Evolutionary conservation across 2,113 vertebrate genomes (phyloP).

Genomic region (Solea solea): DNA sequence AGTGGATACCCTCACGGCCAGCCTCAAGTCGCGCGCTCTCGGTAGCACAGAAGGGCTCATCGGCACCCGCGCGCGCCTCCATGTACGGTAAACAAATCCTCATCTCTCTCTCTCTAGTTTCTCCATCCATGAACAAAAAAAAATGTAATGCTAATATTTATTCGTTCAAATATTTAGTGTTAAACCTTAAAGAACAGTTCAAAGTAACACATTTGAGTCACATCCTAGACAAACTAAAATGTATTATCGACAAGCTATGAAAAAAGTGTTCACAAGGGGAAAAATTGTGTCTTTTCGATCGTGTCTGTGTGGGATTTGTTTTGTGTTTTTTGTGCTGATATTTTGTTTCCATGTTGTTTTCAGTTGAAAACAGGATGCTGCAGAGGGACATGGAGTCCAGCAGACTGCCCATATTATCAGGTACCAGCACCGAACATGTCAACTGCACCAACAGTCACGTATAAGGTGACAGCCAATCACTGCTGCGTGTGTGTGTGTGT

Average conservation of each 20-base stretch:
- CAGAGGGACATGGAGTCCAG: constrained; percentile 46
- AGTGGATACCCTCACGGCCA: constrained; percentile 9
- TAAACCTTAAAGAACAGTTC: too few relatives aligned
- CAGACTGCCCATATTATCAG: constrained; percentile 22
- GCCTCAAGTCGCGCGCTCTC: constrained; percentile 48
- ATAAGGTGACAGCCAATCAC: neutral
- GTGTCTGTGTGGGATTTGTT: neutral
- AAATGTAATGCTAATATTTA: neutral
- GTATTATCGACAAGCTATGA: too few relatives aligned
- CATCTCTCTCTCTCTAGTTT: neutral
- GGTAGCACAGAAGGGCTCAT: constrained; percentile 32
- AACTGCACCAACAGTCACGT: neutral
- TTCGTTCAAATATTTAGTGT: too few relatives aligned
- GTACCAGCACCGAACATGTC: constrained; percentile 36
- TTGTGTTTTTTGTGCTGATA: neutral
- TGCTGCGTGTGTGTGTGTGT: neutral
- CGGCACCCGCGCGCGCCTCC: constrained; percentile 47
- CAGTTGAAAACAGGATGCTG: constrained; percentile 28
- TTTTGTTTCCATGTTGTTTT: neutral
- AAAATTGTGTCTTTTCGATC: too few relatives aligned
- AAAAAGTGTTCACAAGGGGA: too few relatives aligned
- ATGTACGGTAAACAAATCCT: constrained; percentile 37
- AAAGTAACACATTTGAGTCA: too few relatives aligned
- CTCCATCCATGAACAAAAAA: neutral
- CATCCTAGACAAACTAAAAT: too few relatives aligned